A percentile compares a stretch with the other conserved stretches of the same genome.
These are phyloP conservation scores for Coryphaenoides rupestris DNA, from an alignment of 2,113 vertebrate species.

Conservation along the genomic window DNA sequence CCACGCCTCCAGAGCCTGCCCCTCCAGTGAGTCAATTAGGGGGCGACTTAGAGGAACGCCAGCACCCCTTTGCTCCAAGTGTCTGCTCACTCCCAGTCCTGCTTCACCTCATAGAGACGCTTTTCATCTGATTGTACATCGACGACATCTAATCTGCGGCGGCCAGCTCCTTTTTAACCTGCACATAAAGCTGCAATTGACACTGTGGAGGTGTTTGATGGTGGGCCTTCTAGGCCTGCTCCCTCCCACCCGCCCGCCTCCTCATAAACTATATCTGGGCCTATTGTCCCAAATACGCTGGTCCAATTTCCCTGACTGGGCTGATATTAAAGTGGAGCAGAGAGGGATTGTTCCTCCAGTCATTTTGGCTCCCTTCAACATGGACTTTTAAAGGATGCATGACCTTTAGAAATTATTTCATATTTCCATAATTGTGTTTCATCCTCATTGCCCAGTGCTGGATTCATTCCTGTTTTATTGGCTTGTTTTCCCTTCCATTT, in stretches of 20 bases:
- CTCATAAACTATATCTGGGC: conserved; percentile 39
- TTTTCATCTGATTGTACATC: conserved; percentile 59
- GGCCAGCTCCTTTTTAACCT: conserved; percentile 51
- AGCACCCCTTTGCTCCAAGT: conserved; percentile 58
- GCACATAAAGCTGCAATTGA: conserved; percentile 45
- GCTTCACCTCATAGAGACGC: conserved; percentile 35
- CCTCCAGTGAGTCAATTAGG: conserved; percentile 78
- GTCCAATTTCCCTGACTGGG: conserved; percentile 48
- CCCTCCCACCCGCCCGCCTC: conserved; percentile 16
- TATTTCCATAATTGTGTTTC: conserved; percentile 60
- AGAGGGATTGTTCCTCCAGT: conserved; percentile 39
- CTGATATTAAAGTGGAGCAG: conserved; percentile 59
- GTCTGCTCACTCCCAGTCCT: conserved; percentile 63
- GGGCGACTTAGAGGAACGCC: conserved; percentile 66
- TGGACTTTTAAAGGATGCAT: conserved; percentile 38
- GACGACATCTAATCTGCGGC: conserved; percentile 56
- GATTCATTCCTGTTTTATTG: conserved; percentile 43
- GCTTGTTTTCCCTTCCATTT: conserved; percentile 35
- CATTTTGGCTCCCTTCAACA: conserved; percentile 44
- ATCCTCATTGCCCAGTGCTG: conserved; percentile 33
- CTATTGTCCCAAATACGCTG: conserved; percentile 41
- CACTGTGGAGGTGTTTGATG: conserved; percentile 44
- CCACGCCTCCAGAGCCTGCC: conserved; percentile 54
- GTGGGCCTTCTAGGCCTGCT: conserved; percentile 18
- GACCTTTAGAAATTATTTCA: conserved; percentile 62